Conservation (phyloP, 2,113 vertebrate genomes). For the Lycaon pictus region DNA sequence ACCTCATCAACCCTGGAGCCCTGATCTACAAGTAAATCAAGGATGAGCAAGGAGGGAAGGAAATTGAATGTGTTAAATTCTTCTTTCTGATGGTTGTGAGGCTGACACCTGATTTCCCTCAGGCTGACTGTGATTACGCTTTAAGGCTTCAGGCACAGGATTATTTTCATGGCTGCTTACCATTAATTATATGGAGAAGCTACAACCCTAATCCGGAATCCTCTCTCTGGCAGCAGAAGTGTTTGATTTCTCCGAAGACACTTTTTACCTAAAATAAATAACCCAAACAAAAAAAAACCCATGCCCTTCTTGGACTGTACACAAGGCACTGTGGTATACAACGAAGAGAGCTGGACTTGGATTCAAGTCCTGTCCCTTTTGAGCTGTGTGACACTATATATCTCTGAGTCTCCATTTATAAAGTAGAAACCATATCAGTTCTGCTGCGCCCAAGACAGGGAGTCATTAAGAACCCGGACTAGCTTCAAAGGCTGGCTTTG, state of each 20-base stretch:
- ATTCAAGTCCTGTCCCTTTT: not conserved
- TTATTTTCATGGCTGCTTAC: not conserved
- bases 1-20: not conserved
- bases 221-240: not conserved
- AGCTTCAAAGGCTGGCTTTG: not conserved
- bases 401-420: not conserved
- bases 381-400: not conserved
- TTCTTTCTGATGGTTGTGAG: not conserved
- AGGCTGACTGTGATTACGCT: not conserved
- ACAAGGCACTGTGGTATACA: not conserved
- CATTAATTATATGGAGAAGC: not conserved
- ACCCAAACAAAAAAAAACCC: not conserved
- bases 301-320: not conserved
- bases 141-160: not conserved
- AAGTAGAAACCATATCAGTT: not conserved
- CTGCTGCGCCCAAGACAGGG: not conserved
- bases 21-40: not conserved
- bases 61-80: not conserved
- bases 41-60: not conserved
- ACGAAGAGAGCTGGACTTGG: not conserved
- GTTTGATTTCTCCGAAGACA: slow-evolving; percentile 1
- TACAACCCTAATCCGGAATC: not conserved
- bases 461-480: not conserved
- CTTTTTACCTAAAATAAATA: not conserved
- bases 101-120: not conserved